These are phyloP conservation scores for Sminthopsis crassicaudata DNA, from an alignment of 2,113 vertebrate genomes.

Conservation along the genomic window DNA sequence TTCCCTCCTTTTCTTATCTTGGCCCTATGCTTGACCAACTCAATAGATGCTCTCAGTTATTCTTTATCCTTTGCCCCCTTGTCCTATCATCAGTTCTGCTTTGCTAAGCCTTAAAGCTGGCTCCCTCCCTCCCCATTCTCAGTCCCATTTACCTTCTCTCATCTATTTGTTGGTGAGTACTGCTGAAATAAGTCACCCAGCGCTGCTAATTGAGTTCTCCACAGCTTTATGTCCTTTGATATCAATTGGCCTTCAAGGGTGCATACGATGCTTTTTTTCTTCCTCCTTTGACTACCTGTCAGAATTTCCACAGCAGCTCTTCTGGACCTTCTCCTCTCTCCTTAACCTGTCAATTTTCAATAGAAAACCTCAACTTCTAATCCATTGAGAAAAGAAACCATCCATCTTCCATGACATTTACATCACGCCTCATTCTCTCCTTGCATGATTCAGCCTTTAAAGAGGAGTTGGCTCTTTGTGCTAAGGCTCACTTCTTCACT, in stretches of 20 bases:
- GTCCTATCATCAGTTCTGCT: not conserved
- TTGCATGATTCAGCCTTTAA: not conserved
- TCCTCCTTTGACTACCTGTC: not conserved
- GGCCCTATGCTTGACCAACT: not conserved
- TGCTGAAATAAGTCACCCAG: not conserved
- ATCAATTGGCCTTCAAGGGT: not conserved
- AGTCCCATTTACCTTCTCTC: not conserved
- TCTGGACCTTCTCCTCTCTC: too few species aligned
- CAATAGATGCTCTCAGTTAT: not conserved
- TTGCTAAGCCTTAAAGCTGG: not conserved
- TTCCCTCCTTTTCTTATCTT: not conserved
- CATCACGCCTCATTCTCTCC: not conserved
- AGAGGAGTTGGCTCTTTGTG: not conserved
- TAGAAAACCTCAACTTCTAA: not conserved
- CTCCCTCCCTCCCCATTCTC: not conserved
- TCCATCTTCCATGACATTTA: not conserved
- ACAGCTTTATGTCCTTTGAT: not conserved
- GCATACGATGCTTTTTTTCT: not conserved
- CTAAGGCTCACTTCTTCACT: not conserved
- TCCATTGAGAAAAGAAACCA: not conserved
- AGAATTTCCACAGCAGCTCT: not conserved
- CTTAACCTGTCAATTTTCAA: not conserved
- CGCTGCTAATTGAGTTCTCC: not conserved
- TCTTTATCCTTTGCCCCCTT: not conserved
- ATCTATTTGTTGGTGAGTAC: not conserved